Evolutionary conservation across 2,888 invertebrate genomes (phyloP), one percentile per base, ranked within the genome.

Genomic region (Sericinus montela): DNA sequence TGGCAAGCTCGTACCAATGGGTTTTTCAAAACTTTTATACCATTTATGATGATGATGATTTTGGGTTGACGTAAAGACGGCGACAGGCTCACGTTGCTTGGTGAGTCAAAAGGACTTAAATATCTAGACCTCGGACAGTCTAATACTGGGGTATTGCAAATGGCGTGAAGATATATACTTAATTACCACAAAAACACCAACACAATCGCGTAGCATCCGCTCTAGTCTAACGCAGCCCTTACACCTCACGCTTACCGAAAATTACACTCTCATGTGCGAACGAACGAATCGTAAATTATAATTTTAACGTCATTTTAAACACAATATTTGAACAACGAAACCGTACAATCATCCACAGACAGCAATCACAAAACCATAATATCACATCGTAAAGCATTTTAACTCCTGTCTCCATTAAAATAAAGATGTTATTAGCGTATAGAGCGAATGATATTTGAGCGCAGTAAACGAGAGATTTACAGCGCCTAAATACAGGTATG

Each of bases 401-500:
- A 39, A 10, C 7, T 7, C n/a, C 38, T 40, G 2, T 2, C 0
- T 1, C 3, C 8, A 10, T 5, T 4, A 29, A 0, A n/a, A 29
- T 40, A 49, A 39, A 29, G 44, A 9, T 14, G 39, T 39, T 34
- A 49, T 35, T 49, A 35, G 23, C 11, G 29, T 41, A 23, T 6
- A 19, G 6, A 4, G 0, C 5, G 9, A 11, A 30, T 8, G 23
- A 1, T 23, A 11, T 45, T 45, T 45, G 32, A 45, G 32, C 9
- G 35, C 23, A 4, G 29, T 37, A 37, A 45, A 51, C 29, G 10
- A n/a, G 19, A 50, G 57, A 51, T 57, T 57, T 57, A 57, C 48
- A 45, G 35, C 45, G 41, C 40, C 47, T 58, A 58, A 58, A 49
- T 48, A 58, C 53, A 58, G 58, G 52, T 52, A 53, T 45, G 52